Base-by-base conservation (phyloP, 1,140 invertebrate genomes). In the Lepidostoma basale region DNA sequence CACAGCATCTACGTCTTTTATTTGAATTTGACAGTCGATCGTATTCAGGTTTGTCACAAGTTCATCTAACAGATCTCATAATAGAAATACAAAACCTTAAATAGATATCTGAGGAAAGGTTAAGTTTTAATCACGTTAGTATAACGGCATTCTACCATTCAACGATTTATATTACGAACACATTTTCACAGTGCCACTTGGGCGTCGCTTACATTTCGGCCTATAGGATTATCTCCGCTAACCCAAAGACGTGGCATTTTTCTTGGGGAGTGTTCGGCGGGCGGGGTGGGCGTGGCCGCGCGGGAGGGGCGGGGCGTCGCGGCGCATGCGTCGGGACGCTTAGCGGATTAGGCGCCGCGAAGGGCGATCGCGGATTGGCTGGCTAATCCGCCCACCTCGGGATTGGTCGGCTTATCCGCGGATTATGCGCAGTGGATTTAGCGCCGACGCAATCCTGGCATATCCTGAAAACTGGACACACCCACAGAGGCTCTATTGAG, bases 351-450 rank as follows among this genome's bases (percentile, higher is more conserved):
- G 56, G 25, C 69, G 62, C 58, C 42, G 33, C 28, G n/a, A 28
- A 28, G 26, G 26, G 25, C 6, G 42, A 10, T 6, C 44, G 23
- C 42, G 42, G 60, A 62, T 62, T 62, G 62, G 44, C 52, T 42
- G 30, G 36, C 47, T 66, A 56, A 66, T 66, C 63, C 63, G 23
- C 5, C 14, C 20, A 56, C n/a, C n/a, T n/a, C n/a, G n/a, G 42
- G 60, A 62, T 62, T 62, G 62, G 44, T 39, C 28, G 30, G 36
- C 47, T 66, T 66, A 66, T 66, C 63, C 63, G 23, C 22, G 45
- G 67, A 69, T 69, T 62, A 69, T 64, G 67, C 67, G 67, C 67
- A 64, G 18, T 58, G 67, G 62, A 69, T 69, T 69, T 69, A 26
- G 26, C 62, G 39, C 56, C 59, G 52, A 39, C 49, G 18, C 20